These are phyloP conservation scores for Ceryle rudis DNA, from an alignment of 2,797 vertebrate genomes.

Conservation along the genomic window DNA sequence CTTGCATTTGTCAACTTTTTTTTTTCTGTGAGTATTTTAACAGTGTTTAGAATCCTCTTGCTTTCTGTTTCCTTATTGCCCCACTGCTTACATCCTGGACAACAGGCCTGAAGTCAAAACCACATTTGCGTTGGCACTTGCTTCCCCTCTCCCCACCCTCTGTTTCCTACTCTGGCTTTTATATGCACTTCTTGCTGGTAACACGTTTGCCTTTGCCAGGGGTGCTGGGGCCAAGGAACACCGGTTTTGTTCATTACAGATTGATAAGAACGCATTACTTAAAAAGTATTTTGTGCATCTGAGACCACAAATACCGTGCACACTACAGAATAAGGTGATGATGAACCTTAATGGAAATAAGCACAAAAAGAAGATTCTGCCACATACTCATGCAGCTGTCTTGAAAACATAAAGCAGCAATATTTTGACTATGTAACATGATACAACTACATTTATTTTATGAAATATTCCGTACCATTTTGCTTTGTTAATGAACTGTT, in stretches of 20 bases:
- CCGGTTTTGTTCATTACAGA: not conserved
- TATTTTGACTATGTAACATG: not conserved
- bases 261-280: not conserved
- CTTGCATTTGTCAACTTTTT: not conserved
- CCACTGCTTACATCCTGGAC: rapidly evolving
- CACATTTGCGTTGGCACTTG: not conserved
- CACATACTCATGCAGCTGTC: not conserved
- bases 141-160: not conserved
- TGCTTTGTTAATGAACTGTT: not conserved
- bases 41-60: not conserved
- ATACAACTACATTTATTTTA: not conserved
- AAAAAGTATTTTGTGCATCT: not conserved
- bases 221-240: rapidly evolving
- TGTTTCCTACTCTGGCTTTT: not conserved
- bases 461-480: not conserved
- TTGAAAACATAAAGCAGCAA: not conserved
- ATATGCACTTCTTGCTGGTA: not conserved
- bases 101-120: not conserved
- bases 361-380: not conserved
- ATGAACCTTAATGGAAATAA: not conserved
- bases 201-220: not conserved
- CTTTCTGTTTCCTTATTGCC: not conserved
- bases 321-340: not conserved
- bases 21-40: not conserved
- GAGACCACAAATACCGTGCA: not conserved